Conservation (phyloP, 2,888 invertebrate species). For the Macroteleia sp. region DNA sequence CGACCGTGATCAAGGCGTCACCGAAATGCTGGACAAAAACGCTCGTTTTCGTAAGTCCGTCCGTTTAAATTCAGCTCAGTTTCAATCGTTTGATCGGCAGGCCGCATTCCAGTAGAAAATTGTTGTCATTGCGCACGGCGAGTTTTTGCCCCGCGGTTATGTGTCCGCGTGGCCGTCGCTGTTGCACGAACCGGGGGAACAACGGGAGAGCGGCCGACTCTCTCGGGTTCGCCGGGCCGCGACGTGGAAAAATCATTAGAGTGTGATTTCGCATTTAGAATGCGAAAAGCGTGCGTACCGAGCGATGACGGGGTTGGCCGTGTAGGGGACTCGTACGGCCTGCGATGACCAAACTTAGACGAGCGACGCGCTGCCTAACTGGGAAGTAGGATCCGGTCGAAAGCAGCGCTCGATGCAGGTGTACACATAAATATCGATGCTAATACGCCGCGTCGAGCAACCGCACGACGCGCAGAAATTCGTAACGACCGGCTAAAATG, state of each 20-base stretch:
- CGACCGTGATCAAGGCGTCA: slow-evolving; percentile 8
- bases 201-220: no score
- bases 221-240: slow-evolving; percentile 58
- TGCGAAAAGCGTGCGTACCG: slow-evolving; percentile 79
- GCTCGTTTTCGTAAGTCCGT: slow-evolving; percentile 36
- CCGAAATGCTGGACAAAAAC: slow-evolving; percentile 28
- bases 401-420: slow-evolving; percentile 80
- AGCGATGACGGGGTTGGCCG: slow-evolving; percentile 82
- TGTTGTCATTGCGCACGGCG: slow-evolving; percentile 51
- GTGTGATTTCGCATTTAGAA: slow-evolving; percentile 77
- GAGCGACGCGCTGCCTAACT: slow-evolving; percentile 81
- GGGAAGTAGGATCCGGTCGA: slow-evolving; percentile 83
- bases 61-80: slow-evolving; percentile 51
- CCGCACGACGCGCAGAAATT: slow-evolving; percentile 43
- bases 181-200: slow-evolving; percentile 1
- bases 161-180: slow-evolving; percentile 13
- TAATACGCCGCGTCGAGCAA: slow-evolving; percentile 79
- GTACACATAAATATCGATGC: slow-evolving; percentile 83
- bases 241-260: slow-evolving; percentile 76
- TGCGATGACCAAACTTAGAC: slow-evolving; percentile 82
- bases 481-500: slow-evolving; percentile 45
- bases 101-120: slow-evolving; percentile 53
- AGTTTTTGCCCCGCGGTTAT: slow-evolving; percentile 49
- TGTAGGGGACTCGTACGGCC: slow-evolving; percentile 80
- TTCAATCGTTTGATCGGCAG: slow-evolving; percentile 46